These are phyloP conservation scores for Colistium nudipinnis DNA, from an alignment of 2,113 vertebrate genomes.

Conservation along the genomic window DNA sequence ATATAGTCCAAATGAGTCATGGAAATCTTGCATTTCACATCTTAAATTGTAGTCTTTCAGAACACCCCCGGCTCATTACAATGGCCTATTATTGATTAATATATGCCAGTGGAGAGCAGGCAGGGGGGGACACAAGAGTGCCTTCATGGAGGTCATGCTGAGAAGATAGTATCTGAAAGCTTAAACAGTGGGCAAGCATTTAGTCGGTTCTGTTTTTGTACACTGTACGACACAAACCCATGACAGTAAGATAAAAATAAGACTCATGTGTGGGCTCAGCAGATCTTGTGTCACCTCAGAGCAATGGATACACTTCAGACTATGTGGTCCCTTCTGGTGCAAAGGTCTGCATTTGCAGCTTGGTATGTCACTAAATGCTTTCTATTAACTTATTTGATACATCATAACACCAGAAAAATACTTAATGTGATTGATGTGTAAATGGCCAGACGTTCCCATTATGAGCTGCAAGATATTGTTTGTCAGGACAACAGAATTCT, in stretches of 20 bases:
- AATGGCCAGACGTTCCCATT: not conserved
- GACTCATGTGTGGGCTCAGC: slow-evolving; percentile 54
- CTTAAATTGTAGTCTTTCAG: slow-evolving; percentile 34
- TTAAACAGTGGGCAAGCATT: slow-evolving; percentile 43
- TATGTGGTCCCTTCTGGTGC: slow-evolving; percentile 8
- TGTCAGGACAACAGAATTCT: not conserved
- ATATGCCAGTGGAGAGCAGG: slow-evolving; percentile 19
- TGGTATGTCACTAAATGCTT: not conserved
- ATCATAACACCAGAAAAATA: not conserved
- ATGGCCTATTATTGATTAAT: slow-evolving; percentile 48
- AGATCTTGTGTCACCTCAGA: slow-evolving; percentile 49
- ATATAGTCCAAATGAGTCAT: slow-evolving; percentile 51
- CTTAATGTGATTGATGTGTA: not conserved
- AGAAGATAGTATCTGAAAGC: slow-evolving; percentile 57
- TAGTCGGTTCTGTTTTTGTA: slow-evolving; percentile 43
- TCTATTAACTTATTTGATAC: not conserved
- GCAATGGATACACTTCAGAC: slow-evolving; percentile 2
- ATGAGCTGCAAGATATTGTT: not conserved
- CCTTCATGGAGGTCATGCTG: slow-evolving; percentile 40
- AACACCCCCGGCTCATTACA: slow-evolving; percentile 5
- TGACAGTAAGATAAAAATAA: slow-evolving; percentile 61
- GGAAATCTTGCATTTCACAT: slow-evolving; percentile 37
- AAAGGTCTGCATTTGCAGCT: slow-evolving; percentile 7
- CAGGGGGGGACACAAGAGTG: slow-evolving; percentile 31
- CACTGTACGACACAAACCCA: slow-evolving; percentile 55